These are phyloP conservation scores for Boleophthalmus pectinirostris DNA, from an alignment of 2,113 vertebrate genomes.

Conservation along the genomic window DNA sequence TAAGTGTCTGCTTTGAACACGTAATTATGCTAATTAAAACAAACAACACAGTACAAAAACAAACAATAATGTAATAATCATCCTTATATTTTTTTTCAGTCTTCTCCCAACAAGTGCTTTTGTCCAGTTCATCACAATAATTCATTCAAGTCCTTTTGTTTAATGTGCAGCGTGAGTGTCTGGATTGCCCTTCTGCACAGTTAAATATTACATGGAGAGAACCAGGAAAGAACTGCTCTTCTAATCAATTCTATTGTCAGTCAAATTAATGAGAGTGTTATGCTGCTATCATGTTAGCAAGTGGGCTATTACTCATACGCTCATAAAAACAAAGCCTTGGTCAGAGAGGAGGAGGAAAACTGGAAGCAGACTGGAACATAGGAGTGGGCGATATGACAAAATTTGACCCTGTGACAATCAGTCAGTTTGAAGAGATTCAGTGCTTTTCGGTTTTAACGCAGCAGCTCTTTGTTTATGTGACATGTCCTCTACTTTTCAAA, in stretches of 20 bases:
- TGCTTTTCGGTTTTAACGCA: background rate
- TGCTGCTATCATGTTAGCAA: constrained; percentile 22
- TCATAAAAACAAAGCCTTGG: constrained; percentile 14
- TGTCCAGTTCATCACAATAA: constrained; percentile 35
- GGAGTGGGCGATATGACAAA: background rate
- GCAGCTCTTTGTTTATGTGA: background rate
- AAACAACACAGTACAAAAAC: too few species aligned
- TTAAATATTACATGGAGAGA: constrained; percentile 25
- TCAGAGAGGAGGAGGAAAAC: constrained; percentile 14
- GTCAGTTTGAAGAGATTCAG: background rate
- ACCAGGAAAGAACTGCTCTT: constrained; percentile 31
- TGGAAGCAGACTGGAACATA: background rate
- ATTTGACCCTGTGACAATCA: background rate
- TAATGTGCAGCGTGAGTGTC: background rate
- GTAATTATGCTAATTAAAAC: too few species aligned
- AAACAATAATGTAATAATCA: too few species aligned
- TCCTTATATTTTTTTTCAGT: too few species aligned
- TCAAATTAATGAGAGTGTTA: constrained; percentile 26
- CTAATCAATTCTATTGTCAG: constrained; percentile 51
- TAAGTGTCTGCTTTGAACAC: background rate
- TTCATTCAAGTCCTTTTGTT: constrained; percentile 27
- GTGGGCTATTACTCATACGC: constrained; percentile 38
- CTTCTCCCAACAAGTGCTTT: background rate
- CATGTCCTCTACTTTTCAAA: background rate
- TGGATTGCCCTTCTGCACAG: constrained; percentile 11